Evolutionary conservation across 1,140 invertebrate species (phyloP).

Genomic region (Archegozetes longisetosus): DNA sequence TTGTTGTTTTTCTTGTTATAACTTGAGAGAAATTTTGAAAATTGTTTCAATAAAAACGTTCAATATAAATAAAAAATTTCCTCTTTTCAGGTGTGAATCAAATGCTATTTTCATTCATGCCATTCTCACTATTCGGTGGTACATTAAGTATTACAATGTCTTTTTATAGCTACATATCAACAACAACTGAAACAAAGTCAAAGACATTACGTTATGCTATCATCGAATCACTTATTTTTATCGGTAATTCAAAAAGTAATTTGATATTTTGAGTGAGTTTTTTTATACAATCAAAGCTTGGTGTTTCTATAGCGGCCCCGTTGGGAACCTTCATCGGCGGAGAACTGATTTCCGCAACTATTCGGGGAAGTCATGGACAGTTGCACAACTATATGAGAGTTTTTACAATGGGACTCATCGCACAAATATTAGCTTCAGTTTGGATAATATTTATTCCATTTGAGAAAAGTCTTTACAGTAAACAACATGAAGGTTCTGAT

Average conservation of each 20-base stretch:
- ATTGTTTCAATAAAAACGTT: no score
- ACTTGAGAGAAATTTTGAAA: no score
- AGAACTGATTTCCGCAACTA: background rate
- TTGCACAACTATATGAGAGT: conserved; percentile 6
- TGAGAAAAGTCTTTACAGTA: no score
- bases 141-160: background rate
- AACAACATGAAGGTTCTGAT: no score
- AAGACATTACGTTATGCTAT: conserved; percentile 1
- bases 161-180: background rate
- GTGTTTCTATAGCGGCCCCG: background rate
- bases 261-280: no score
- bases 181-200: background rate
- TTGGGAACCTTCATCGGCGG: conserved; percentile 3
- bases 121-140: background rate
- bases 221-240: background rate
- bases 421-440: background rate
- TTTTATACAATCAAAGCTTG: no score
- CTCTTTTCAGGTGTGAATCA: background rate
- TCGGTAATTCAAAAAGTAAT: no score
- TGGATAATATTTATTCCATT: no score
- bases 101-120: background rate
- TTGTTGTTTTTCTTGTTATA: background rate
- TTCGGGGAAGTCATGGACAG: background rate
- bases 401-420: background rate
- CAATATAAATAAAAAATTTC: no score